These are phyloP conservation scores for Cyrtodaria siliqua DNA, from an alignment of 2,888 invertebrate genomes.

Conservation along the genomic window DNA sequence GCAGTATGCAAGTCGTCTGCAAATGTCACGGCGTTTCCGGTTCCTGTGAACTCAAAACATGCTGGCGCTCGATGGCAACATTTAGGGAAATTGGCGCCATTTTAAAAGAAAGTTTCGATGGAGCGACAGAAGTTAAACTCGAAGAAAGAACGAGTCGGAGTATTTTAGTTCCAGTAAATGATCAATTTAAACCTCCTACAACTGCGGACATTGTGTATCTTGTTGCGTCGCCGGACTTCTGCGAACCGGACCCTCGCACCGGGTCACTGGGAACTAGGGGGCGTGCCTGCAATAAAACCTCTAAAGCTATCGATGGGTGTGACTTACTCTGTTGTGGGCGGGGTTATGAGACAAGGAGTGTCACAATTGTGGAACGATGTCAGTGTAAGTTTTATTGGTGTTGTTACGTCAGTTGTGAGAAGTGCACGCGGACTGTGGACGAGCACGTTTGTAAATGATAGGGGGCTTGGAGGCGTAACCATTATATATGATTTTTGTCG, in stretches of 20 bases:
- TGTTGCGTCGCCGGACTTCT: constrained; percentile 98
- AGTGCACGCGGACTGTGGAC: constrained; percentile 92
- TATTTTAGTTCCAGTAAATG: constrained; percentile 80
- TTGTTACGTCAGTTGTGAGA: constrained; percentile 96
- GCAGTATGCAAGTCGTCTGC: constrained; percentile 91
- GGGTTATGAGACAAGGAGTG: constrained; percentile 94
- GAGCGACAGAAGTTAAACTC: constrained; percentile 92
- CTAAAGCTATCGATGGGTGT: constrained; percentile 95
- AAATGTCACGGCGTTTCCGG: constrained; percentile 99
- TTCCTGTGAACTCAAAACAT: constrained; percentile 97
- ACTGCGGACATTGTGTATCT: constrained; percentile 97
- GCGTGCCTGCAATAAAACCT: constrained; percentile 89
- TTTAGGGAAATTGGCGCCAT: constrained; percentile 96
- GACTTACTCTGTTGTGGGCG: constrained; percentile 96
- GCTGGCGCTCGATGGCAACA: constrained; percentile 97
- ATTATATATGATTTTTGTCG: too few species aligned
- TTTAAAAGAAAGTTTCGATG: constrained; percentile 96
- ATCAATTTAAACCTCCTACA: constrained; percentile 92
- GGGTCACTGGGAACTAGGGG: constrained; percentile 90
- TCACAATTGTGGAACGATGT: constrained; percentile 92
- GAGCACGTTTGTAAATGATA: constrained; percentile 91
- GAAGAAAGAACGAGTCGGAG: constrained; percentile 87
- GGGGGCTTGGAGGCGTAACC: too few species aligned
- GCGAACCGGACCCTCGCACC: constrained; percentile 88
- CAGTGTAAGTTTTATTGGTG: constrained; percentile 99